Evolutionary conservation across 2,113 vertebrate genomes (phyloP), one percentile per base, ranked within the genome.

Genomic region (Lampris megalopsis): DNA sequence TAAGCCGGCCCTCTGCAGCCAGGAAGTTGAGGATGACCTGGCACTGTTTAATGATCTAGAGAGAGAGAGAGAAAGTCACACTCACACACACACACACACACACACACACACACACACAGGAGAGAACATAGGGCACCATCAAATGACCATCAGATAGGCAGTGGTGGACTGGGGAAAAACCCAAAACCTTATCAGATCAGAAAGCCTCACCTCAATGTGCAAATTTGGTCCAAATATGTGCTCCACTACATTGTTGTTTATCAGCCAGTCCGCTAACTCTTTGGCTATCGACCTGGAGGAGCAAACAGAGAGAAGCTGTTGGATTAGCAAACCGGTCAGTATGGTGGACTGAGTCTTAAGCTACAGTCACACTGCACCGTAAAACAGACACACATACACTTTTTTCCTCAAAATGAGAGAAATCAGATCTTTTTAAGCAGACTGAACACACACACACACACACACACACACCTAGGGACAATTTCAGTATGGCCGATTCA

Each of bases 191-290:
- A 45, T 78, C 7, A 52, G 4, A 54, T 7, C 59, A 40, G 37
- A 0, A n/a, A 2, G 6, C 92, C 95, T 92, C 90, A 99, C 98
- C 97, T 99, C 98, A 79, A 99, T 98, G 93, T 99, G 98, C 92
- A 99, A 95, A 94, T 99, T 99, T 92, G 98, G 98, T 95, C 98
- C 98, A 92, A 99, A 99, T 85, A 99, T 99, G 94, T 99, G 98
- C 84, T 99, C 98, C 63, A 99, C 96, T 62, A 99, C 96, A 62
- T 96, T 99, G 94, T 97, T 99, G 93, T 96, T 97, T 91, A 99
- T 99, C 77, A 99, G 93, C 98, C 98, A 99, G 77, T 99, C 98
- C 10, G 98, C 98, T 13, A 99, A 96, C 67, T 99, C 98, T 93
- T 99, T 99, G 36, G 98, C 98, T 91, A 99, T 99, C 70, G 98